Evolutionary conservation across 2,888 invertebrate species (phyloP).

Genomic region (Prionchulus punctatus): DNA sequence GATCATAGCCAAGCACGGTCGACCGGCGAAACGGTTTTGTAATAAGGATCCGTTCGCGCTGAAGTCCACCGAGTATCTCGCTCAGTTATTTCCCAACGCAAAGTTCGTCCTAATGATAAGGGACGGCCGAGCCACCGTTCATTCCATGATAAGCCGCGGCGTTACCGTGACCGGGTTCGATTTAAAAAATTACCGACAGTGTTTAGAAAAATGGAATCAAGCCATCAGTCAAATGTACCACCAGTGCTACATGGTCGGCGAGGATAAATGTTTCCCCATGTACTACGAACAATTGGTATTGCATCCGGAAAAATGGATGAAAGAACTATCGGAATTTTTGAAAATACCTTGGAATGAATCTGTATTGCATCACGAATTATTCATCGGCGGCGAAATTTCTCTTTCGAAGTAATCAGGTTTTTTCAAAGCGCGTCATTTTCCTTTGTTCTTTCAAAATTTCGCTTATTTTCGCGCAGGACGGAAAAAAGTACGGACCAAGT

Average conservation of each 20-base stretch:
- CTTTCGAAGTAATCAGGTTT: slow-evolving; percentile 62
- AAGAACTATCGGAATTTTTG: slow-evolving; percentile 66
- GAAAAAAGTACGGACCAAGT: slow-evolving; percentile 97
- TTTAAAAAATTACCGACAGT: slow-evolving; percentile 76
- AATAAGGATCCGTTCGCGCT: slow-evolving; percentile 97
- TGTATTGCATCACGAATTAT: slow-evolving; percentile 90
- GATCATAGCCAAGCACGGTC: slow-evolving; percentile 72
- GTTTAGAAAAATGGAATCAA: slow-evolving; percentile 87
- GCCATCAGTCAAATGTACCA: slow-evolving; percentile 84
- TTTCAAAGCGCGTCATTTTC: neutral
- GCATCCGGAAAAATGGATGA: slow-evolving; percentile 74
- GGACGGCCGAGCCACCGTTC: slow-evolving; percentile 92
- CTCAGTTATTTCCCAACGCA: slow-evolving; percentile 85
- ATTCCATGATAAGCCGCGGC: slow-evolving; percentile 88
- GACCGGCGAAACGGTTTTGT: slow-evolving; percentile 55
- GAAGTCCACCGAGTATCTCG: slow-evolving; percentile 85
- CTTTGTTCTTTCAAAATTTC: neutral
- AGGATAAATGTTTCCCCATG: slow-evolving; percentile 59
- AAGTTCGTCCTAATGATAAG: slow-evolving; percentile 96
- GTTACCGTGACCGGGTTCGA: slow-evolving; percentile 82
- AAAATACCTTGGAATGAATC: slow-evolving; percentile 84
- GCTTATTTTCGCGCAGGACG: slow-evolving; percentile 46
- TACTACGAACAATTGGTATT: slow-evolving; percentile 93
- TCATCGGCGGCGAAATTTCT: slow-evolving; percentile 84
- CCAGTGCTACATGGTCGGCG: slow-evolving; percentile 61